These are phyloP conservation scores for Salarias fasciatus DNA, from an alignment of 2,797 vertebrate species.

Conservation along the genomic window DNA sequence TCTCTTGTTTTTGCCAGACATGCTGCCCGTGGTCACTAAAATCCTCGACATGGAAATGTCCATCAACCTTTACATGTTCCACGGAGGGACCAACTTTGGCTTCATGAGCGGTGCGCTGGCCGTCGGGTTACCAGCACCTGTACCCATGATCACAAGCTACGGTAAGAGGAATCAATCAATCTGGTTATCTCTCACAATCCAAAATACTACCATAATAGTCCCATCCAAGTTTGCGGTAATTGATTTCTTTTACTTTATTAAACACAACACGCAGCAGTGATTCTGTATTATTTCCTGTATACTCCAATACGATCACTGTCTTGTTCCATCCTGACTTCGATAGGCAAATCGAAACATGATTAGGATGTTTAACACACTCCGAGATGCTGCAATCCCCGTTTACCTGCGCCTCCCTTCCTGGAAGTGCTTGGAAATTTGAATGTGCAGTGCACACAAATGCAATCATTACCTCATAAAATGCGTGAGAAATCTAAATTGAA, in stretches of 20 bases:
- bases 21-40: constrained; percentile 79
- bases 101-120: constrained; percentile 88
- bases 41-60: constrained; percentile 83
- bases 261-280: too few species aligned
- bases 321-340: not conserved
- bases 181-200: too few species aligned
- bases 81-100: constrained; percentile 93
- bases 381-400: constrained; percentile 40
- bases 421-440: constrained; percentile 29
- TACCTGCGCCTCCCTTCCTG: constrained; percentile 32
- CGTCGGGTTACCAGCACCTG: constrained; percentile 33
- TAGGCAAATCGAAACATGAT: not conserved
- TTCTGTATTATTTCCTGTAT: too few species aligned
- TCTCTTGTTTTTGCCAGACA: constrained; percentile 54
- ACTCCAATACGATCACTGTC: not conserved
- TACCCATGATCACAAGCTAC: constrained; percentile 72
- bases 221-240: too few species aligned
- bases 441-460: constrained; percentile 36
- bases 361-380: constrained; percentile 5
- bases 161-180: constrained; percentile 48
- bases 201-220: too few species aligned
- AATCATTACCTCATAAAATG: constrained; percentile 60
- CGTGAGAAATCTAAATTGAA: constrained; percentile 62
- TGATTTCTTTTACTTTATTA: too few species aligned
- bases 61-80: constrained; percentile 95